Evolutionary conservation across 1,140 invertebrate genomes (phyloP), one percentile per base, ranked within the genome.

Genomic region (Tribolium castaneum): DNA sequence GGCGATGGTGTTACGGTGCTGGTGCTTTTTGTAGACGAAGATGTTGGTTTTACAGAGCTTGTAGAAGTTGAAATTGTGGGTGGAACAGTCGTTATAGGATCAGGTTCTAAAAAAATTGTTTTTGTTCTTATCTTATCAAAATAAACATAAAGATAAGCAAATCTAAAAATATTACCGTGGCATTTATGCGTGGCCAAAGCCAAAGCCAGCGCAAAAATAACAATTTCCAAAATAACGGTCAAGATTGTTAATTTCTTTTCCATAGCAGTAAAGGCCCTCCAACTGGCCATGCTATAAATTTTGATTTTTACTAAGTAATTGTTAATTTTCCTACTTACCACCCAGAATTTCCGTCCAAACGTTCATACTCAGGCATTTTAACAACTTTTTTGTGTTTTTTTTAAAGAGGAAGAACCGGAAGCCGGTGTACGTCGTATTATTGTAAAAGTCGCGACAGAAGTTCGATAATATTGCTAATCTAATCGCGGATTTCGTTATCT

Each of bases 281-380:
- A 66, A 12, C 25, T 35, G 5, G 25, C 30, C 25, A 39, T 4
- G 25, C 59, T 35, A 25, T 66, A 35, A 34, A 39, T 39, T 30
- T 45, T 45, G 1, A 30, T 7, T 10, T 45, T 45, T 10, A 45
- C n/a, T 45, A 0, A 0, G 0, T 45, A 45, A 45, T 9, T 45
- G 0, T 45, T 10, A 45, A 45, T 45, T 45, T 45, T 45, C 5
- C n/a, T 45, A 45, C 59, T 66, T 6, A 66, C 59, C 59, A 66
- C 10, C 30, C 30, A 14, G n/a, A n/a, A 12, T 35, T 10, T 22
- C 59, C 59, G 12, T 66, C 59, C 5, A 66, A 30, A 39, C 59
- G 14, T 66, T 66, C 59, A 30, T 66, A 66, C 12, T 66, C 59
- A 7, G 59, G 59, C 59, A 66, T 66, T 35, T 35, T 66, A 10